Evolutionary conservation across 1,140 invertebrate genomes (phyloP).

Genomic region (Cylas formicarius): DNA sequence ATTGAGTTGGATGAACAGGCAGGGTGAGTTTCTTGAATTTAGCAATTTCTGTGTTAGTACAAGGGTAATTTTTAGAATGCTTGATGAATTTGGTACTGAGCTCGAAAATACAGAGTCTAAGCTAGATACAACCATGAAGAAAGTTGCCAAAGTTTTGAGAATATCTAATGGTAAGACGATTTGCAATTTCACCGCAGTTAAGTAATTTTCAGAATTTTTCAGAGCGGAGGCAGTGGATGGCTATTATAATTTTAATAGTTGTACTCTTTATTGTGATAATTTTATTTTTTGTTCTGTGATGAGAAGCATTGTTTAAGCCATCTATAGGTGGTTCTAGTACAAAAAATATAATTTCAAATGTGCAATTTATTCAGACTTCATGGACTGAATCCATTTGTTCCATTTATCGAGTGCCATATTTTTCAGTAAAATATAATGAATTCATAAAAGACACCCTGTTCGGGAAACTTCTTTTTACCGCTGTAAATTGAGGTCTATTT

Average conservation of each 20-base stretch:
- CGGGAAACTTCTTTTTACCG: too few species aligned
- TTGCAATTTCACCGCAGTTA: too few species aligned
- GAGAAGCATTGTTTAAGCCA: too few species aligned
- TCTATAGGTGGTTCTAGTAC: too few species aligned
- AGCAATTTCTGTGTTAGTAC: conserved; percentile 8
- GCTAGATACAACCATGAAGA: conserved; percentile 90
- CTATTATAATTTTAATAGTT: conserved; percentile 61
- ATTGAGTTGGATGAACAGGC: conserved; percentile 88
- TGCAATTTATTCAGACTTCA: too few species aligned
- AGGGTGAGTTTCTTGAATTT: conserved; percentile 59
- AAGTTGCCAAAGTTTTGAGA: conserved; percentile 91
- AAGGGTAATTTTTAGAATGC: conserved; percentile 62
- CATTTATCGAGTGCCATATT: too few species aligned
- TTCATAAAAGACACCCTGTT: too few species aligned
- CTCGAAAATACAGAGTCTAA: conserved; percentile 88
- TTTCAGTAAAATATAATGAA: too few species aligned
- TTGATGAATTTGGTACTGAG: conserved; percentile 91
- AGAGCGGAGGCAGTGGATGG: conserved; percentile 1
- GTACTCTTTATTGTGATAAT: conserved; percentile 85
- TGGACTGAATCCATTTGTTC: too few species aligned
- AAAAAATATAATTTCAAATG: too few species aligned
- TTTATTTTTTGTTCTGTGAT: conserved; percentile 72
- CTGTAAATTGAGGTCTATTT: too few species aligned
- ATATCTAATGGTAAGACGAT: conserved; percentile 90
- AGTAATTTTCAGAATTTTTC: conserved; percentile 27